Evolutionary conservation across 2,797 vertebrate genomes (phyloP).

Genomic region (Sebastes nivosus): DNA sequence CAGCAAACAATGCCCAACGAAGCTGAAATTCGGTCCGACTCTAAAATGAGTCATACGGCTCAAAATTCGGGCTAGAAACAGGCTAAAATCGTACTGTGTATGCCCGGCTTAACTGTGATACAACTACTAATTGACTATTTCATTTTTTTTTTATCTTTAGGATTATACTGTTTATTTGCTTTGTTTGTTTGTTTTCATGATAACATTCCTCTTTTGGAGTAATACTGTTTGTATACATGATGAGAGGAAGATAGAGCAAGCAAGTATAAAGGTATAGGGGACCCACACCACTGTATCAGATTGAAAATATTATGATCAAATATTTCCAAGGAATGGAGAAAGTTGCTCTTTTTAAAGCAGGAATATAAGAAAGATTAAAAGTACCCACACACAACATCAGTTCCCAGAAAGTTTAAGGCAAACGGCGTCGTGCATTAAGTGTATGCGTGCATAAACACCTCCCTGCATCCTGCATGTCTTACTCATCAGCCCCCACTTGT

Average conservation of each 20-base stretch:
- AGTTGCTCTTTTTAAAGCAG: conserved; percentile 3
- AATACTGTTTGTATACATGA: background rate
- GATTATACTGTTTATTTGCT: background rate
- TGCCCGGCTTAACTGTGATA: background rate
- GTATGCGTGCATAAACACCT: conserved; percentile 16
- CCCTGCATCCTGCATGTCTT: conserved; percentile 1
- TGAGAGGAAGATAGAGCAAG: background rate
- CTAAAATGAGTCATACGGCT: too few species aligned
- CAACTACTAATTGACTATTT: background rate
- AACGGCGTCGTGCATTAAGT: conserved; percentile 6
- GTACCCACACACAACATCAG: conserved; percentile 7
- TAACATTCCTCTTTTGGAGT: background rate
- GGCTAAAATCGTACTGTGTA: too few species aligned
- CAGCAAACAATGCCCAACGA: too few species aligned
- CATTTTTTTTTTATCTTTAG: background rate
- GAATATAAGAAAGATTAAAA: background rate
- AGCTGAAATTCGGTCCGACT: too few species aligned
- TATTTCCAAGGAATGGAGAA: background rate
- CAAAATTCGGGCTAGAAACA: too few species aligned
- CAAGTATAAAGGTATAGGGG: background rate
- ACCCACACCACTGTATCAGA: background rate
- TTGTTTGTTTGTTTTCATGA: background rate
- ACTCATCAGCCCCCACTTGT: conserved; percentile 33
- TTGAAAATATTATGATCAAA: background rate
- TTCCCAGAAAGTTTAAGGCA: conserved; percentile 23